Evolutionary conservation across 2,888 invertebrate genomes (phyloP).

Genomic region (Nomada ferruginata): DNA sequence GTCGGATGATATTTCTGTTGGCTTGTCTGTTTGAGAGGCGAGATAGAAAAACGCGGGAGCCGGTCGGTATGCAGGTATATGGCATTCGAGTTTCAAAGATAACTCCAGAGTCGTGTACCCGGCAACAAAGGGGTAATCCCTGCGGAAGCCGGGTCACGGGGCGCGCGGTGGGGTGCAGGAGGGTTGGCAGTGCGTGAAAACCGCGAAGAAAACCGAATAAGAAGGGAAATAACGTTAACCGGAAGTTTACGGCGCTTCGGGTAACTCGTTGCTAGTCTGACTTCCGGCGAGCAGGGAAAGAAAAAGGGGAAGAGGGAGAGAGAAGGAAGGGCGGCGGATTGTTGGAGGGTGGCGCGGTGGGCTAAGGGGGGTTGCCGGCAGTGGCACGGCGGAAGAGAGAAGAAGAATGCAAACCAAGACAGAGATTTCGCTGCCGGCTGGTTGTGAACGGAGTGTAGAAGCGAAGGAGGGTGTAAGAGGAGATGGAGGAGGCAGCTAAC

Average conservation of each 20-base stretch:
- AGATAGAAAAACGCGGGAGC: not conserved
- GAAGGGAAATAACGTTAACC: slow-evolving; percentile 66
- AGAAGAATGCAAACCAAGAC: slow-evolving; percentile 72
- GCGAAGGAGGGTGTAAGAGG: slow-evolving; percentile 72
- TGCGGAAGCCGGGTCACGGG: slow-evolving; percentile 52
- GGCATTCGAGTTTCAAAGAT: slow-evolving; percentile 53
- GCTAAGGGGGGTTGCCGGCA: slow-evolving; percentile 18
- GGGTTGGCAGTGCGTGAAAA: slow-evolving; percentile 64
- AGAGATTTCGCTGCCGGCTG: slow-evolving; percentile 69
- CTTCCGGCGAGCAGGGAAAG: slow-evolving; percentile 62
- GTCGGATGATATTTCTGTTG: not conserved
- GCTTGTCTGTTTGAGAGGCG: not conserved
- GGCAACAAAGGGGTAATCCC: slow-evolving; percentile 61
- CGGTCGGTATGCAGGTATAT: slow-evolving; percentile 9
- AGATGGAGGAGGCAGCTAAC: slow-evolving; percentile 67
- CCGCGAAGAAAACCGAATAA: slow-evolving; percentile 65
- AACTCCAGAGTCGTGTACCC: slow-evolving; percentile 48
- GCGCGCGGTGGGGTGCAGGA: slow-evolving; percentile 6
- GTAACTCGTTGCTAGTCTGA: slow-evolving; percentile 66
- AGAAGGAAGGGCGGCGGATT: slow-evolving; percentile 15
- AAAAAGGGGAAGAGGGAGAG: slow-evolving; percentile 47
- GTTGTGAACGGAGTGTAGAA: slow-evolving; percentile 70
- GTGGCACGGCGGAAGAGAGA: slow-evolving; percentile 51
- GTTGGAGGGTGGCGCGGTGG: slow-evolving; percentile 26
- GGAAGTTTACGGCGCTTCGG: slow-evolving; percentile 66